Evolutionary conservation across 1,140 invertebrate species (phyloP), one percentile per base, ranked within the genome.

Genomic region (Gonioctena quinquepunctata): DNA sequence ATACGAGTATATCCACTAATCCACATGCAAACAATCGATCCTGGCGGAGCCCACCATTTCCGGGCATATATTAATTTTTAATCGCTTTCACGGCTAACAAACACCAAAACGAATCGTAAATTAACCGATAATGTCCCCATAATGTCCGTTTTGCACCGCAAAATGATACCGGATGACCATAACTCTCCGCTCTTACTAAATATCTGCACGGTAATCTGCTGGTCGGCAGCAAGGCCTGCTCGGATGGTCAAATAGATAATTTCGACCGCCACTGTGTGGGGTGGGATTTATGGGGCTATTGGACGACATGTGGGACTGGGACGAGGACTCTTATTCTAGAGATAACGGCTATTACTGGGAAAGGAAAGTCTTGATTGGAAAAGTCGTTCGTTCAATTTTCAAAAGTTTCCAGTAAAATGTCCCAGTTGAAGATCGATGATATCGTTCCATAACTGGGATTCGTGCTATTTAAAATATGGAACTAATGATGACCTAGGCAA

Each of bases 231-330:
- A 22, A 18, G 22, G 52, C 16, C 52, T 19, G 56, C 25, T 26
- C 25, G 56, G 56, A 59, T 59, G 56, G 56, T 16, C n/a, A 59
- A 59, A 59, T 59, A 59, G 56, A 59, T 59, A 59, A 59, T 59
- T 59, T 42, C 26, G 56, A 59, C 56, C 56, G 23, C 25, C 56
- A 59, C 56, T 25, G 56, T 26, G 56, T 25, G 56, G 56, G 56
- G 56, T 59, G 56, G 25, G n/a, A 59, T 59, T 59, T 59, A 59
- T 59, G 56, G 56, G 56, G 22, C 56, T 22, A 25, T 26, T n/a
- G 18, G 56, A 11, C 22, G 3, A 16, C 21, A 42, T 42, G 33
- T 42, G 33, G 33, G 33, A 42, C 33, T 11, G 33, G 33, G 33
- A 42, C 33, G 33, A 42, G 33, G 13, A 42, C 33, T 42, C 33